Conservation (phyloP, 2,113 vertebrate species). For the Chlorodrepanis virens region DNA sequence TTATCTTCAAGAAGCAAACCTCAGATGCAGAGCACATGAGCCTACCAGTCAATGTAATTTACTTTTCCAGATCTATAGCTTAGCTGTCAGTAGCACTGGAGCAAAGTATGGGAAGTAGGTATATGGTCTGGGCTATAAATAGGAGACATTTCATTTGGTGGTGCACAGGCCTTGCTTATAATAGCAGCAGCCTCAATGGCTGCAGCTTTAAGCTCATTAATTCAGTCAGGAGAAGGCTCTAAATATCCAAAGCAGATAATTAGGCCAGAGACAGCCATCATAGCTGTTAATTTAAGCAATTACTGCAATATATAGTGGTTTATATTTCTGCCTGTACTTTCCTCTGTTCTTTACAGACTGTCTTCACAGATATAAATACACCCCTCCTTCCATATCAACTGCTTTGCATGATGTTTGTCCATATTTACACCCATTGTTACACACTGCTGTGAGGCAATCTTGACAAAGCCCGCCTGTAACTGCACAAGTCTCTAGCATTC, state of each 20-base stretch:
- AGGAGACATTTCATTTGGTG: not conserved
- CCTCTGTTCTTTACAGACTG: not conserved
- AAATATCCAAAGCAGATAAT: constrained; percentile 1
- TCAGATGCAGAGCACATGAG: not conserved
- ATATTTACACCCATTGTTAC: not conserved
- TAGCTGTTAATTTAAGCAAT: not conserved
- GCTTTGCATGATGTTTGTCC: not conserved
- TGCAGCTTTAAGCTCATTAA: not conserved
- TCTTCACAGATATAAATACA: not conserved
- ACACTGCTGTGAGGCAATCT: not conserved
- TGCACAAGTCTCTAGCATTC: not conserved
- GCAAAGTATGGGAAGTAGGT: not conserved
- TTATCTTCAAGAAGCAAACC: not conserved
- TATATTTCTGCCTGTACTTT: not conserved
- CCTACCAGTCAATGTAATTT: not conserved
- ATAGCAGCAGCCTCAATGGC: not conserved
- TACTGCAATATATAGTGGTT: not conserved
- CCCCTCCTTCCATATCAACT: rapidly evolving
- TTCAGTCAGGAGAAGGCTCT: not conserved
- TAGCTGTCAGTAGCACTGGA: not conserved
- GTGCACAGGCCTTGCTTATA: not conserved
- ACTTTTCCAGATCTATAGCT: constrained; percentile 3
- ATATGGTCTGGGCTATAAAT: not conserved
- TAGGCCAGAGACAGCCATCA: not conserved
- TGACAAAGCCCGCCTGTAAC: not conserved